Evolutionary conservation across 1,140 invertebrate species (phyloP).

Genomic region (Achatina immaculata): DNA sequence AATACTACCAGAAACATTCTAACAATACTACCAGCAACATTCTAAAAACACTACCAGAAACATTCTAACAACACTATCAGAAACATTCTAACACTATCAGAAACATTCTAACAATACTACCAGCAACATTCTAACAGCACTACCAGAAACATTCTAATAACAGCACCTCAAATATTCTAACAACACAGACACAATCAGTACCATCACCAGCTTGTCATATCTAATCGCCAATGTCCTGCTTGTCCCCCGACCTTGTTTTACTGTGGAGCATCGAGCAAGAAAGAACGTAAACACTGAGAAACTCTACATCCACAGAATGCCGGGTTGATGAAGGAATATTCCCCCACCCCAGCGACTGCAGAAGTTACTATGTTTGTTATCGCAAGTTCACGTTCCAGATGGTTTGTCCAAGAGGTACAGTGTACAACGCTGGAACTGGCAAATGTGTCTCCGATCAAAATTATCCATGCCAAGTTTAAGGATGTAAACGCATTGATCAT

Average conservation of each 20-base stretch:
- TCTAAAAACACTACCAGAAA: too few species aligned
- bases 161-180: not conserved
- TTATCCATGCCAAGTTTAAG: too few species aligned
- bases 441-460: too few species aligned
- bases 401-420: not conserved
- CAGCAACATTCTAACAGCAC: too few species aligned
- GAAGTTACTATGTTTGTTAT: not conserved
- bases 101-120: too few species aligned
- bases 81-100: too few species aligned
- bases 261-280: not conserved
- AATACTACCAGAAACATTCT: too few species aligned
- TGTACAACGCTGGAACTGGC: not conserved
- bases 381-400: not conserved
- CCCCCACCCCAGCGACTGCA: not conserved
- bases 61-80: too few species aligned
- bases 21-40: too few species aligned
- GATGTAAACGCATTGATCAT: too few species aligned
- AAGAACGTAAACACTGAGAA: not conserved
- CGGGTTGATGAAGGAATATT: not conserved
- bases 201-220: not conserved
- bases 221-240: too few species aligned
- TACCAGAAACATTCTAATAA: not conserved
- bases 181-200: not conserved
- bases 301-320: not conserved
- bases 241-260: too few species aligned